A percentile compares a stretch with the other conserved stretches of the same genome.
phyloP scores from a whole-genome alignment of 2,113 vertebrate species.

The Rhynchomys soricoides region DNA sequence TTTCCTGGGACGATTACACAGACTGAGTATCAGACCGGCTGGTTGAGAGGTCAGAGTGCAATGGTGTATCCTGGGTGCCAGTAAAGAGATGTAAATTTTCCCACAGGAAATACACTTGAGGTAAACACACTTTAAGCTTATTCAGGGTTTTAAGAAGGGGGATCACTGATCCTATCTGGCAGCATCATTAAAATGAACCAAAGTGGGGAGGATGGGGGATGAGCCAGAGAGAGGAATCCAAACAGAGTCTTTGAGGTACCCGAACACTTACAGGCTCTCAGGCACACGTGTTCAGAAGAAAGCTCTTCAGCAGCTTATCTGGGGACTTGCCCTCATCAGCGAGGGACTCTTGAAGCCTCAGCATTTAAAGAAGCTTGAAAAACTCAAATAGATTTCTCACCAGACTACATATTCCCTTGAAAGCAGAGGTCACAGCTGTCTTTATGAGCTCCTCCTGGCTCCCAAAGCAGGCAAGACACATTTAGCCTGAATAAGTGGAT shows the following conservation, averaged over 20 bases:
- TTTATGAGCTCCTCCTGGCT: neutral
- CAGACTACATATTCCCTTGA: neutral
- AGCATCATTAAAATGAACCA: neutral
- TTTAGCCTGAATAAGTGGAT: neutral
- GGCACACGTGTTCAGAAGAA: neutral
- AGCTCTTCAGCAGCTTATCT: neutral
- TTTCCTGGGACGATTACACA: conserved; percentile 48
- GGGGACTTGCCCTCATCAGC: neutral
- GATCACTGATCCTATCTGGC: conserved; percentile 35
- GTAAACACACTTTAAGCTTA: conserved; percentile 12
- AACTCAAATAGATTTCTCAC: neutral
- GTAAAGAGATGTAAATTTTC: conserved; percentile 25
- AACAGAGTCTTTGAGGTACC: neutral
- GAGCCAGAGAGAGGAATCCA: conserved; percentile 26
- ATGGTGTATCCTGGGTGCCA: neutral
- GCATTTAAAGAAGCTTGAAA: neutral
- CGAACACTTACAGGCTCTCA: neutral
- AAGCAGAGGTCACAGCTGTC: neutral
- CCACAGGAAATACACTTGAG: neutral
- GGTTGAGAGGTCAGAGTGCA: conserved; percentile 18
- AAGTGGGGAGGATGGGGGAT: neutral
- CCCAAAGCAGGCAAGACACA: neutral
- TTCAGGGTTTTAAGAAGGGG: neutral
- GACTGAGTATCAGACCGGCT: neutral
- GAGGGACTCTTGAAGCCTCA: neutral